Base-by-base conservation (phyloP, 2,888 invertebrate species). In the Tenthredo scrophulariae region DNA sequence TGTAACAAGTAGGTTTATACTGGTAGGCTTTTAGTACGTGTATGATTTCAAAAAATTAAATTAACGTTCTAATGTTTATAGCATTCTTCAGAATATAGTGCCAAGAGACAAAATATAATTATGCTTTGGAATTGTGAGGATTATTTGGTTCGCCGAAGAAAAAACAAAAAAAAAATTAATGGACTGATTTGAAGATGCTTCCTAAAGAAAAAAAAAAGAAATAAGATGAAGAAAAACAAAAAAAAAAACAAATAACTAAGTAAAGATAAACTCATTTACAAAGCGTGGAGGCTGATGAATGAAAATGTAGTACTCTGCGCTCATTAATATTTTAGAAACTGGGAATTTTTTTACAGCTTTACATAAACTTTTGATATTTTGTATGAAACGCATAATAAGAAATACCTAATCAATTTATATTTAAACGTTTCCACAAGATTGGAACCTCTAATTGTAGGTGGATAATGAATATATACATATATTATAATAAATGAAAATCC, bases 271-370 rank as follows among this genome's bases (percentile, higher is more conserved):
- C 50, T 77, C 50, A 77, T 15, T 79, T 86, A 40, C 84, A 85
- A 77, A 86, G 87, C 40, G 87, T 84, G 29, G 87, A 87, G 80
- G 86, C 85, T 33, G 84, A 86, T 54, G 84, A 86, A 54, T 85
- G 79, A 5, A 46, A 84, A 87, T 62, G 4, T 65, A 82, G 18
- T 29, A 46, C 26, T 82, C 82, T 65, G 65, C 70, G 43, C 33
- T 46, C 29, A 18, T 43, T 33, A 62, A 70, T 82, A 82, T 77
- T 77, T 77, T 46, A 77, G 2, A 29, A 77, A 77, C 46, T 77
- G 54, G 54, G 77, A 77, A 77, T 82, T 82, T 67, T 62, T 82
- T 82, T 29, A 67, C 33, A 82, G 82, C 65, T 84, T 84, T 84
- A 72, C 67, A 67, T 80, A 62, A 80, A 80, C 40, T 80, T 62